These are phyloP conservation scores for Lepidochrysops patricia DNA, from an alignment of 2,888 invertebrate species.

Conservation along the genomic window DNA sequence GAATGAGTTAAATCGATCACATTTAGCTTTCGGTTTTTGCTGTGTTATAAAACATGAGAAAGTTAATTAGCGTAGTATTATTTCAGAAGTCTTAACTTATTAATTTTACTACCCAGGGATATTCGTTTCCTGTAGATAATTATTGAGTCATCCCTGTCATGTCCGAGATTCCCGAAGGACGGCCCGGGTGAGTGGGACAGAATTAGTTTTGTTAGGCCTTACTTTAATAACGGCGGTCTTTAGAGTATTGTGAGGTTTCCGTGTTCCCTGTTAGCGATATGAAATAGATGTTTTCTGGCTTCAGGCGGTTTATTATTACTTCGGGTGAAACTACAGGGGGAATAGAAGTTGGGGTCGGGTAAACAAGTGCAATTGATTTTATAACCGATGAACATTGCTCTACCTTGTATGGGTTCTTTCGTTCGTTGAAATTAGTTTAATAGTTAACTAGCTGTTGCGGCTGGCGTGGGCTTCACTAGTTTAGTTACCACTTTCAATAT, in stretches of 20 bases:
- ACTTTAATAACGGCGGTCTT: conserved; percentile 68
- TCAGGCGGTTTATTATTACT: conserved; percentile 73
- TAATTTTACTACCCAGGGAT: background rate
- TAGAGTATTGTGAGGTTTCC: conserved; percentile 59
- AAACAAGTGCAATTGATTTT: conserved; percentile 65
- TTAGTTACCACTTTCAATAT: background rate
- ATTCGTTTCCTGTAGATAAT: background rate
- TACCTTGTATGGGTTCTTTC: conserved; percentile 36
- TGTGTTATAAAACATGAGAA: too few relatives aligned
- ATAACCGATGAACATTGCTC: conserved; percentile 53
- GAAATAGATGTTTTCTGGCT: conserved; percentile 72
- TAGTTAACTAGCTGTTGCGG: background rate
- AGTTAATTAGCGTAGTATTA: too few relatives aligned
- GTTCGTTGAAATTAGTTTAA: conserved; percentile 15
- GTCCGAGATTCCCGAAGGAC: conserved; percentile 44
- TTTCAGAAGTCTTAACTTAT: too few relatives aligned
- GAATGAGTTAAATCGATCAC: too few relatives aligned
- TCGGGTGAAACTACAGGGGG: conserved; percentile 48
- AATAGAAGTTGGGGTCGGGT: conserved; percentile 49
- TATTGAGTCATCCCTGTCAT: conserved; percentile 16
- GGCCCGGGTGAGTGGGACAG: conserved; percentile 50
- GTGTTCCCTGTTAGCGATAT: conserved; percentile 53
- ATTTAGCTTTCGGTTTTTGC: too few relatives aligned
- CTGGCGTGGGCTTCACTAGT: background rate
- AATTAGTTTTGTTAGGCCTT: conserved; percentile 65